These are phyloP conservation scores for Archocentrus centrarchus DNA, from an alignment of 2,113 vertebrate species.

Conservation along the genomic window DNA sequence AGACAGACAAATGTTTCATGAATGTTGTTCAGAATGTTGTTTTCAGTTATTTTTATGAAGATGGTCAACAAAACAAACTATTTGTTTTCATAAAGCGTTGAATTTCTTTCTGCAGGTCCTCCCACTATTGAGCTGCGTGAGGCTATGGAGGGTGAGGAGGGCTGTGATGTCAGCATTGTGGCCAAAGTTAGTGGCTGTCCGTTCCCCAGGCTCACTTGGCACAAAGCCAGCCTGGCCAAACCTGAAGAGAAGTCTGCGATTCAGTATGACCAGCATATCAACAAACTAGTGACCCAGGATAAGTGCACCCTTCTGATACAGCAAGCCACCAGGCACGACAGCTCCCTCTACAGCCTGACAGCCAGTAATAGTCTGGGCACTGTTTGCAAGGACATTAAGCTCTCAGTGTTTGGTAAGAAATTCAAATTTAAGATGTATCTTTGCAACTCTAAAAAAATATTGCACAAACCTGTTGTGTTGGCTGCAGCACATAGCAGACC, in stretches of 20 bases:
- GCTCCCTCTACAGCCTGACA: constrained; percentile 90
- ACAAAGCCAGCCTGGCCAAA: constrained; percentile 88
- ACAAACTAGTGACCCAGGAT: constrained; percentile 90
- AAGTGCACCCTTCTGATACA: constrained; percentile 93
- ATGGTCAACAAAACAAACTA: background rate
- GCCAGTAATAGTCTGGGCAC: constrained; percentile 92
- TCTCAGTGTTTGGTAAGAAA: constrained; percentile 89
- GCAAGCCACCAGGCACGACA: constrained; percentile 91
- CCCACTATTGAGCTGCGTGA: constrained; percentile 92
- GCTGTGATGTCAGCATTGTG: constrained; percentile 90
- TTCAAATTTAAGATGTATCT: background rate
- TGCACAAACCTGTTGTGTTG: background rate
- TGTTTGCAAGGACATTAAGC: constrained; percentile 91
- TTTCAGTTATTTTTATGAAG: background rate
- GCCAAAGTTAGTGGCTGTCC: constrained; percentile 95
- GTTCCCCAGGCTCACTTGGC: constrained; percentile 94
- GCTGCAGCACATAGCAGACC: background rate
- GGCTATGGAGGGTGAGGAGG: constrained; percentile 93
- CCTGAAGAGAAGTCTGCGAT: constrained; percentile 90
- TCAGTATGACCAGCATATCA: constrained; percentile 91
- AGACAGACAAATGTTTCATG: background rate
- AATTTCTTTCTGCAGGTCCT: constrained; percentile 81
- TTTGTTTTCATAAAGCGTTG: background rate
- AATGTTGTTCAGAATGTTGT: background rate
- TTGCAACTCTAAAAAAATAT: background rate